Evolutionary conservation across 2,888 invertebrate genomes (phyloP).

Genomic region (Dastarcus helophoroides): DNA sequence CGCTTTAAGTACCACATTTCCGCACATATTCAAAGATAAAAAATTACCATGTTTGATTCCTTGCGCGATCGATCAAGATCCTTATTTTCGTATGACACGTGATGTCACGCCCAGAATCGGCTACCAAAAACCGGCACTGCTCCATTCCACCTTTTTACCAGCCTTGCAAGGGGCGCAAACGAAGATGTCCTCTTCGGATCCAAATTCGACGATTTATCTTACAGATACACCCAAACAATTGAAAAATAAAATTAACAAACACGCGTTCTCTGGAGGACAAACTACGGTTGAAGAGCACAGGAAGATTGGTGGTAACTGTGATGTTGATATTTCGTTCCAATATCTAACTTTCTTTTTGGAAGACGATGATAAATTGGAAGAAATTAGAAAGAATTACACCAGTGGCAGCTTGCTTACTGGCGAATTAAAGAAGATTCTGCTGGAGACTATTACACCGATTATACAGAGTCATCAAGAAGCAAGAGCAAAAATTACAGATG

Average conservation of each 20-base stretch:
- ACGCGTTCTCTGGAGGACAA: slow-evolving; percentile 96
- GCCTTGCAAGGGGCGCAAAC: slow-evolving; percentile 88
- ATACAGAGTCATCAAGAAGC: slow-evolving; percentile 73
- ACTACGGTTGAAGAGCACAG: slow-evolving; percentile 89
- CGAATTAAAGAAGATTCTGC: slow-evolving; percentile 84
- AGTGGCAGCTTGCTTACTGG: slow-evolving; percentile 87
- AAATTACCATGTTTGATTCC: slow-evolving; percentile 82
- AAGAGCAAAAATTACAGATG: slow-evolving; percentile 72
- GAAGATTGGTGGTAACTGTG: slow-evolving; percentile 84
- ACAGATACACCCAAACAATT: slow-evolving; percentile 92
- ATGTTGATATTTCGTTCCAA: slow-evolving; percentile 91
- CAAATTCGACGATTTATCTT: slow-evolving; percentile 88
- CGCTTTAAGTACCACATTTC: slow-evolving; percentile 79
- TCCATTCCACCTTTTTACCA: slow-evolving; percentile 56
- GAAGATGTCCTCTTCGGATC: slow-evolving; percentile 97
- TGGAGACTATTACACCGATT: slow-evolving; percentile 67
- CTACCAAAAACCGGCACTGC: slow-evolving; percentile 77
- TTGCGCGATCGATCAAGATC: slow-evolving; percentile 99
- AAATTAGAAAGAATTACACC: slow-evolving; percentile 60
- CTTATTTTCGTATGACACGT: slow-evolving; percentile 97
- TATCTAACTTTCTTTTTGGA: slow-evolving; percentile 91
- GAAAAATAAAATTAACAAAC: slow-evolving; percentile 92
- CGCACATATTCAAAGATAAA: slow-evolving; percentile 74
- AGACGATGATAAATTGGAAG: slow-evolving; percentile 74
- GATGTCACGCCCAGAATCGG: slow-evolving; percentile 91